Base-by-base conservation (phyloP, 2,888 invertebrate genomes). In the Mactromeris polynyma region DNA sequence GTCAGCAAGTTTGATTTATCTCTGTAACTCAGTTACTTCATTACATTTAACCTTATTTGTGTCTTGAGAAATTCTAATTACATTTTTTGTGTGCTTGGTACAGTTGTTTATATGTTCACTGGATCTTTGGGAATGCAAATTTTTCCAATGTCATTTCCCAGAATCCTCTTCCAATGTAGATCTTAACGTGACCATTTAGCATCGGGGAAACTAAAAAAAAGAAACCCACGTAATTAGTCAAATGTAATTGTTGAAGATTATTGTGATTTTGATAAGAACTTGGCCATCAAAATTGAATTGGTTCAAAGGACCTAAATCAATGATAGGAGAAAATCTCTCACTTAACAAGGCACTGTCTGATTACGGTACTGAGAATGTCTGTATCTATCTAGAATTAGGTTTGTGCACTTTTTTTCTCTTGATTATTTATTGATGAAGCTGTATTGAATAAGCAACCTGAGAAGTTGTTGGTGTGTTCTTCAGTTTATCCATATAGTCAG, bases 281-380 rank as follows among this genome's bases (percentile, higher is more conserved):
- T 73, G 33, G 33, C 73, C 73, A 64, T 83, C 83, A 40, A 83
- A 83, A 83, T 73, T 46, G 26, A 83, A 83, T 83, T 83, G 73
- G 69, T 83, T 42, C 46, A 69, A 83, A 69, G 64, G 46, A 17
- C 7, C 36, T 33, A 42, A 83, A 83, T 83, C 73, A 73, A 83
- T 83, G 42, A 42, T 14, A 36, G 42, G 19, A 73, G 73, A 33
- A 33, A 69, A 83, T 73, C 38, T 31, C 40, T 40, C 19, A 1
- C 42, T 40, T 42, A 83, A 73, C 83, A 73, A 83, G 83, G 31
- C 42, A 83, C 31, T 83, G 73, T 40, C 83, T 83, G 73, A 83
- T 82, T 58, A 83, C n/a, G n/a, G n/a, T n/a, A n/a, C 42, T 42
- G 2, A 46, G 33, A 33, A 46, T 40, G 83, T 46, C 42, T 40